Evolutionary conservation across 2,888 invertebrate species (phyloP), one percentile per base, ranked within the genome.

Genomic region (Melipona beecheii): DNA sequence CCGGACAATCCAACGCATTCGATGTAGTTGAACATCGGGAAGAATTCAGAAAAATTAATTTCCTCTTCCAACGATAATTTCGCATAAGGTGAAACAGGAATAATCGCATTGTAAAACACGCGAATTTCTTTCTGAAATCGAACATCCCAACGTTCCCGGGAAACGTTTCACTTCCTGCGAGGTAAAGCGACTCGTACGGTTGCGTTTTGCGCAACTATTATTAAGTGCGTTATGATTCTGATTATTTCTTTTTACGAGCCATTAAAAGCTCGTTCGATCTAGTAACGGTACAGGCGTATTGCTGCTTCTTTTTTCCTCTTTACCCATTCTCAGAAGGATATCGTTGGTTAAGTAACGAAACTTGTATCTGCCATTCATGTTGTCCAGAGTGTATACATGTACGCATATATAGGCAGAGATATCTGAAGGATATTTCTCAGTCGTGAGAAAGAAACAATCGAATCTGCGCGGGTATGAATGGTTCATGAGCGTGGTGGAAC

Each of bases 361-460:
- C 84, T 66, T 84, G 84, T 84, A 84, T 62, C 75, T 82, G 84
- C 82, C 80, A 75, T 77, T 83, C 77, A 72, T 69, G 64, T 65
- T 74, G 85, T 68, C 62, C 74, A 27, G 60, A 50, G 43, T 60
- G 60, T 54, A 69, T 70, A 60, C 15, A 56, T 56, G n/a, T 15
- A 15, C n/a, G n/a, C n/a, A n/a, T n/a, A 4, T n/a, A n/a, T 56
- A 56, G n/a, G n/a, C n/a, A 36, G 9, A 43, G 43, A 58, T 74
- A 69, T 27, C 43, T 68, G 52, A 81, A 54, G 60, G 72, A 71
- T 66, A 72, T 9, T 43, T 43, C 43, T 81, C 64, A 75, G 72
- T 85, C 85, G 83, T 85, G 85, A 75, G 85, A 85, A 85, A 77
- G 75, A 70, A 62, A 60, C 80, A 80, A 83, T 85, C 85, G 65